Evolutionary conservation across 2,888 invertebrate species (phyloP).

Genomic region (Scrobipalpa atriplicella): DNA sequence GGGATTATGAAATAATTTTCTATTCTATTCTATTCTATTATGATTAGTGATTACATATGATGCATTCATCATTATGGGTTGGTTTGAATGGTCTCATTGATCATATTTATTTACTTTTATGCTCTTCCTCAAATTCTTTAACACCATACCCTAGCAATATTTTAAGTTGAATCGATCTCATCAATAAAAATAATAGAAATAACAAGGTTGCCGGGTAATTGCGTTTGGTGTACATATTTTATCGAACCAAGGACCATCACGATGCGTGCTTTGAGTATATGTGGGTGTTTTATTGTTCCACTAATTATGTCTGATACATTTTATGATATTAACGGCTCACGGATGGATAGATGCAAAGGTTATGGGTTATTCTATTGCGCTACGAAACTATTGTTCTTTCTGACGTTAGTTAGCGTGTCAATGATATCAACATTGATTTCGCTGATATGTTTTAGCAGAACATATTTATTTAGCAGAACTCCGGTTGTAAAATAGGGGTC

Average conservation of each 20-base stretch:
- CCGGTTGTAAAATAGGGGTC: too few species aligned
- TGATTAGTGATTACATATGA: too few species aligned
- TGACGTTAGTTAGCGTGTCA: neutral
- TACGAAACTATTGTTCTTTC: neutral
- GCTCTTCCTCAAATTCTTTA: too few species aligned
- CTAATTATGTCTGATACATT: constrained; percentile 43
- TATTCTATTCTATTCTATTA: too few species aligned
- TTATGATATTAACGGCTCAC: constrained; percentile 42
- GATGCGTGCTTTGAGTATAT: constrained; percentile 61
- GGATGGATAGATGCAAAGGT: constrained; percentile 35
- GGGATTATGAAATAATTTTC: too few species aligned
- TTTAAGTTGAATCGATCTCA: constrained; percentile 33
- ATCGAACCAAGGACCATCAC: constrained; percentile 54
- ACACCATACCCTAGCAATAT: neutral
- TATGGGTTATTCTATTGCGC: constrained; percentile 20
- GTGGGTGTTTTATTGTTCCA: constrained; percentile 48
- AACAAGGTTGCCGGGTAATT: constrained; percentile 57
- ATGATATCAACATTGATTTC: too few species aligned
- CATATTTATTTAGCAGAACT: too few species aligned
- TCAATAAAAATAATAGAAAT: constrained; percentile 51
- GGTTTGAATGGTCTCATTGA: too few species aligned
- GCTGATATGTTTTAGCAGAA: too few species aligned
- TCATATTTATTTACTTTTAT: too few species aligned
- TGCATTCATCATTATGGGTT: too few species aligned
- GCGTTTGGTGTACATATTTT: constrained; percentile 43